These are phyloP conservation scores for Chiridota heheva DNA, from an alignment of 35 echinoderm and acorn worm species.

Conservation along the genomic window DNA sequence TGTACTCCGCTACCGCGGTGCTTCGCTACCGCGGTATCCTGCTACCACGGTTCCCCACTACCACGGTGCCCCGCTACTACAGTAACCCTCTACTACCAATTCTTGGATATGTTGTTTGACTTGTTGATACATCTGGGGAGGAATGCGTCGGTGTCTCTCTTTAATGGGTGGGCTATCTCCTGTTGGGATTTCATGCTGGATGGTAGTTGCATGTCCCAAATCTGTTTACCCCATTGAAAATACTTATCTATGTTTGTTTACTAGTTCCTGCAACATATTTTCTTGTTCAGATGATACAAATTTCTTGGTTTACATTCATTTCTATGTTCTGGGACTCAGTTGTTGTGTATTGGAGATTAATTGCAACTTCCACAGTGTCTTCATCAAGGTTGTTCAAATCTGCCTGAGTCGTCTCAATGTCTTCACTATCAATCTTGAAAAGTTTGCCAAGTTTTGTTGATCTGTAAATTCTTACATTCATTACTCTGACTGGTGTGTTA, in stretches of 20 bases:
- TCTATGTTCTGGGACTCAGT: neutral
- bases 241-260: neutral
- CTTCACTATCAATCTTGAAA: conserved; percentile 14
- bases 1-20: too few relatives aligned
- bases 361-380: conserved; percentile 1
- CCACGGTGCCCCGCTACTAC: too few relatives aligned
- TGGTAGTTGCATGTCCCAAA: conserved; percentile 17
- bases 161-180: conserved; percentile 8
- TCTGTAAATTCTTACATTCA: conserved; percentile 13
- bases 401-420: neutral
- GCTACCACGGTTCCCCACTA: too few relatives aligned
- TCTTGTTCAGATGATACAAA: neutral
- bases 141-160: conserved; percentile 14
- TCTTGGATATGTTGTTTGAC: conserved; percentile 1
- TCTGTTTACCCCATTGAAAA: conserved; percentile 20
- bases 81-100: conserved; percentile 1
- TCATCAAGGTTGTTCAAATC: neutral
- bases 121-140: conserved; percentile 27
- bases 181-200: conserved; percentile 32
- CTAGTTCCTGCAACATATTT: neutral
- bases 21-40: too few relatives aligned
- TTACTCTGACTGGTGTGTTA: conserved; percentile 17
- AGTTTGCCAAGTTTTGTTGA: conserved; percentile 14
- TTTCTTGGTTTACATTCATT: neutral
- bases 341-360: neutral